Evolutionary conservation across 2,797 vertebrate genomes (phyloP).

Genomic region (Arnoldichthys spilopterus): DNA sequence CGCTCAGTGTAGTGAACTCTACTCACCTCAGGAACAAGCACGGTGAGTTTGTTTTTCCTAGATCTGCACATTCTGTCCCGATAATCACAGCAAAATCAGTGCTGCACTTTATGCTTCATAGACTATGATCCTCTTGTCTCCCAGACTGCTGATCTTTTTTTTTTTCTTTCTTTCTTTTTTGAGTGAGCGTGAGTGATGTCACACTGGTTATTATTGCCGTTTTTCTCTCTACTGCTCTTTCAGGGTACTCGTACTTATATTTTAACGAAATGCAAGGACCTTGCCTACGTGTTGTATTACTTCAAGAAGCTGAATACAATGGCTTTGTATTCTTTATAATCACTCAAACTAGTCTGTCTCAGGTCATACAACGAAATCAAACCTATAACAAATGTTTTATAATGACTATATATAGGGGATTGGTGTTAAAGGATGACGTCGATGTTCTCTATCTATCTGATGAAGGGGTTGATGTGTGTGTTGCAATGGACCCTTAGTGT

Average conservation of each 20-base stretch:
- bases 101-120: constrained; percentile 26
- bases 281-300: constrained; percentile 50
- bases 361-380: constrained; percentile 60
- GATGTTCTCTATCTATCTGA: constrained; percentile 43
- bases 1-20: constrained; percentile 36
- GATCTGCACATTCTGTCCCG: constrained; percentile 23
- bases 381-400: constrained; percentile 56
- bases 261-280: constrained; percentile 55
- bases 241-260: constrained; percentile 57
- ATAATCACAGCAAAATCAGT: constrained; percentile 32
- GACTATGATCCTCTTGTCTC: neutral
- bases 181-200: constrained; percentile 44
- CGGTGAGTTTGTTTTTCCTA: constrained; percentile 44
- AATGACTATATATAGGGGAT: constrained; percentile 45
- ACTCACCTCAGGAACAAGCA: constrained; percentile 63
- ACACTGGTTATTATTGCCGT: constrained; percentile 52
- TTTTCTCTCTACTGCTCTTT: constrained; percentile 53
- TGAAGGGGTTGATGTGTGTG: constrained; percentile 51
- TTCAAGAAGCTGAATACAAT: constrained; percentile 42
- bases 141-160: constrained; percentile 25
- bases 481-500: constrained; percentile 48
- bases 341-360: constrained; percentile 59
- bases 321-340: constrained; percentile 57
- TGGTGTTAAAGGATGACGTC: constrained; percentile 38
- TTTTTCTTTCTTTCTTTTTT: neutral